Base-by-base conservation (phyloP, 2,888 invertebrate genomes). In the Ophion obscuratus region DNA sequence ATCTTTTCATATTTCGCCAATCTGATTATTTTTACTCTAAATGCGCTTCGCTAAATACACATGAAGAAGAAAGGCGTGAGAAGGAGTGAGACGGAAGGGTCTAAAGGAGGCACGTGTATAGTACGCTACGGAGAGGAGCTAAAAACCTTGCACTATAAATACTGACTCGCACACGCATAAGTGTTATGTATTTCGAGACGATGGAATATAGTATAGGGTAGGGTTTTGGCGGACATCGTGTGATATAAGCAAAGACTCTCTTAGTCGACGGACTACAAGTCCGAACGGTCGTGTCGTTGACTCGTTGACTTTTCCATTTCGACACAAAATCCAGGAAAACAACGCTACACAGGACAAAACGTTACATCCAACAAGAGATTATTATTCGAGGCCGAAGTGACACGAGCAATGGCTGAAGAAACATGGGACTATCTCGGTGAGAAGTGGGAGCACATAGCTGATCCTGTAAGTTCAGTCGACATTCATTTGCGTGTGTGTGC, bases 391-490 rank as follows among this genome's bases (percentile, higher is more conserved):
- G 14, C 14, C 2, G 31, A 59, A 61, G 83, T 76, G 11, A 68
- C 14, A 66, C 24, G 57, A 57, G 79, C 74, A 73, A 93, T 93
- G 93, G 92, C 91, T 36, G 91, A 92, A 70, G 89, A 89, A 75
- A 87, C 73, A 6, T 92, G 93, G 92, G 90, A 93, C 88, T 92
- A 93, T 88, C 82, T 93, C 57, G 88, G 86, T 57, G 93, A 93
- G 85, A 94, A 92, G 89, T 93, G 93, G 94, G 93, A 93, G 78
- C 89, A 93, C 87, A 92, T 94, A 84, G 91, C 90, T 57, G 88
- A 88, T 76, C 57, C 90, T 87, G 94, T 94, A 90, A 94, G 94
- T 90, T 76, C 31, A 85, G 61, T 74, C 10, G 31, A 57, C 68
- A 81, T 75, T 67, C 75, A 81, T 78, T 57, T 31, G 31, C 9